phyloP scores from a whole-genome alignment of 2,113 vertebrate genomes.

The Sarotherodon lohbergeri region DNA sequence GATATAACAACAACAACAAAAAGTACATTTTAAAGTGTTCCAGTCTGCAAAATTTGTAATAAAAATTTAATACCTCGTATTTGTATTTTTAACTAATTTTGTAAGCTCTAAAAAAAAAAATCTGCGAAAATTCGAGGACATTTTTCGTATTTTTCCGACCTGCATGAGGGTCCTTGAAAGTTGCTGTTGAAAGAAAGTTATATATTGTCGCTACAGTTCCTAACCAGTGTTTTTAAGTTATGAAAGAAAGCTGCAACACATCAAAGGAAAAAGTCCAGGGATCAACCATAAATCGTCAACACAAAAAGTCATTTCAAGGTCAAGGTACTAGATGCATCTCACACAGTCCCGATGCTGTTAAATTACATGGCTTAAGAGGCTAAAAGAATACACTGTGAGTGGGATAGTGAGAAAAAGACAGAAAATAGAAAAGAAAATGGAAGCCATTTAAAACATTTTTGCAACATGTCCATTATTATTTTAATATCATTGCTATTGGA shows the following conservation, averaged over 20 bases:
- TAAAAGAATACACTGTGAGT: neutral
- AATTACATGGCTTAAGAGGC: constrained; percentile 38
- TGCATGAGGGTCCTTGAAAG: neutral
- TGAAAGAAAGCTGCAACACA: constrained; percentile 22
- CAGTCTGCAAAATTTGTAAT: neutral
- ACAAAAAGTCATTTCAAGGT: constrained; percentile 69
- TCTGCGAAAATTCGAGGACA: neutral
- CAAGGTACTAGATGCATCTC: constrained; percentile 44
- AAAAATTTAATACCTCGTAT: neutral
- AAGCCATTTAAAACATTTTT: neutral
- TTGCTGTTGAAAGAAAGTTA: neutral
- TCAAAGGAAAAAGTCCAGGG: constrained; percentile 55
- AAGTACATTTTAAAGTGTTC: neutral
- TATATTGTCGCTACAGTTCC: neutral
- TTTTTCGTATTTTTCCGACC: neutral
- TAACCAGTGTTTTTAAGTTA: neutral
- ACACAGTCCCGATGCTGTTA: constrained; percentile 27
- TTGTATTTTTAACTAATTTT: neutral
- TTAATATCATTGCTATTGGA: neutral
- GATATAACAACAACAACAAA: neutral
- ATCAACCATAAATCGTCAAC: constrained; percentile 67
- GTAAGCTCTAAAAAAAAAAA: neutral
- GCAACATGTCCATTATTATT: neutral
- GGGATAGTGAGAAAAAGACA: neutral
- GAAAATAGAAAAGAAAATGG: neutral